These are phyloP conservation scores for Mustela nigripes DNA, from an alignment of 2,113 vertebrate genomes.

Conservation along the genomic window DNA sequence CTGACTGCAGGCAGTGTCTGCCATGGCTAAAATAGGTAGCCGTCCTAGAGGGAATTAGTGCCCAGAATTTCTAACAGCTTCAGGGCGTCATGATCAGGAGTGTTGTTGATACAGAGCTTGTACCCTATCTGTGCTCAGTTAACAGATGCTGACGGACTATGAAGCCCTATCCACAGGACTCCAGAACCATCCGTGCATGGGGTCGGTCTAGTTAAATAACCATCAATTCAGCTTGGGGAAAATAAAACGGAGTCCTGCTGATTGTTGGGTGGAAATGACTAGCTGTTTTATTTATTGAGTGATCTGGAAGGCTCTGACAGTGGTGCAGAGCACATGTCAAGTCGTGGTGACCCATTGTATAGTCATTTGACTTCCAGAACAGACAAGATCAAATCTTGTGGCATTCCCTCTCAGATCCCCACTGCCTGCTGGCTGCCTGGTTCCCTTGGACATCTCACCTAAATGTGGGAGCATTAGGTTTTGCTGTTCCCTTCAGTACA, in stretches of 20 bases:
- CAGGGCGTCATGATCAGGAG: neutral
- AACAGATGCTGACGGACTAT: neutral
- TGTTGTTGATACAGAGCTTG: neutral
- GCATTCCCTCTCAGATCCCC: neutral
- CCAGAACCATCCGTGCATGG: slow-evolving; percentile 56
- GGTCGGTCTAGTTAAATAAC: slow-evolving; percentile 24
- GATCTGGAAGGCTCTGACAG: neutral
- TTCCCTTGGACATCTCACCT: neutral
- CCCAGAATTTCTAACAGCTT: neutral
- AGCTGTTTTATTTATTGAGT: slow-evolving; percentile 40
- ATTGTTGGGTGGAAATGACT: slow-evolving; percentile 58
- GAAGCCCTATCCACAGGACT: slow-evolving; percentile 31
- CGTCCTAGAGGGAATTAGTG: neutral
- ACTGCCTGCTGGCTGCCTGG: neutral
- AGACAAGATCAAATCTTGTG: neutral
- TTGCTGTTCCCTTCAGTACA: neutral
- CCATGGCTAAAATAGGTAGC: neutral
- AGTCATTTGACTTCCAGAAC: slow-evolving; percentile 58
- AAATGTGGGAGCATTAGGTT: neutral
- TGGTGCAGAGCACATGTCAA: neutral
- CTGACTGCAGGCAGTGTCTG: neutral
- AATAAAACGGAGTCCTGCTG: slow-evolving; percentile 39
- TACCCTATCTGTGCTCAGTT: neutral
- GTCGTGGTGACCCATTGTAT: neutral
- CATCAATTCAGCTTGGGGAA: neutral